Percentiles rank a stretch among this genome's conserved stretches.
phyloP scores from a whole-genome alignment of 2,888 invertebrate genomes.

The Pyrrhosoma nymphula region DNA sequence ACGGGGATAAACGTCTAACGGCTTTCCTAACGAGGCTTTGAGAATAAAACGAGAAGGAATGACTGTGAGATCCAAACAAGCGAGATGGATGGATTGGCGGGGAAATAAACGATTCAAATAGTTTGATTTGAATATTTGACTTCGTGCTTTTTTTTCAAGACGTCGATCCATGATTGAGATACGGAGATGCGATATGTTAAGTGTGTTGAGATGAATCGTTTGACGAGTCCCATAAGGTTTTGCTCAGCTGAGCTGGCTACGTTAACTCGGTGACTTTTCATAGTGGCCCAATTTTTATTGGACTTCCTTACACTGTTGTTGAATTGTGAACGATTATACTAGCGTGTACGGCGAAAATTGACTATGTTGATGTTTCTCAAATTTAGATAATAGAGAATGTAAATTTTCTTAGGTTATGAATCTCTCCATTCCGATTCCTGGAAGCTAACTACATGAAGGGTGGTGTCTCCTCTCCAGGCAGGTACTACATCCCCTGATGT shows the following conservation, averaged over 20 bases:
- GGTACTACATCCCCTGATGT: too few species aligned
- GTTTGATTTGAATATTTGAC: background rate
- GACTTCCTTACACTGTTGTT: background rate
- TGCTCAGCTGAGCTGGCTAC: background rate
- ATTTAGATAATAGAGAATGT: too few species aligned
- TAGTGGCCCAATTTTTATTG: background rate
- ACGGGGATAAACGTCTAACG: background rate
- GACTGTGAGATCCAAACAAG: background rate
- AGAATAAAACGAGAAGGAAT: background rate
- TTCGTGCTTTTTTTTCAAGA: background rate
- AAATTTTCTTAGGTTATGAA: too few species aligned
- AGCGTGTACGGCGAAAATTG: too few species aligned
- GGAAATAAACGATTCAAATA: background rate
- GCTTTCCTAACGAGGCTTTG: background rate
- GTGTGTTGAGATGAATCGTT: background rate
- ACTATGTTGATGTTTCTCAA: too few species aligned
- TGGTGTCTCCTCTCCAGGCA: too few species aligned
- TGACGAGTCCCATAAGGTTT: background rate
- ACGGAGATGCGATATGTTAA: background rate
- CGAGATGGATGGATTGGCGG: background rate
- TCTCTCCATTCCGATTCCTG: too few species aligned
- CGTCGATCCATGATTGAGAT: conserved; percentile 18
- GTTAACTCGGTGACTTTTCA: background rate
- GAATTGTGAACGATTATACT: background rate
- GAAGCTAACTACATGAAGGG: too few species aligned